Evolutionary conservation across 2,888 invertebrate genomes (phyloP).

Genomic region (Pachymerium ferrugineum): DNA sequence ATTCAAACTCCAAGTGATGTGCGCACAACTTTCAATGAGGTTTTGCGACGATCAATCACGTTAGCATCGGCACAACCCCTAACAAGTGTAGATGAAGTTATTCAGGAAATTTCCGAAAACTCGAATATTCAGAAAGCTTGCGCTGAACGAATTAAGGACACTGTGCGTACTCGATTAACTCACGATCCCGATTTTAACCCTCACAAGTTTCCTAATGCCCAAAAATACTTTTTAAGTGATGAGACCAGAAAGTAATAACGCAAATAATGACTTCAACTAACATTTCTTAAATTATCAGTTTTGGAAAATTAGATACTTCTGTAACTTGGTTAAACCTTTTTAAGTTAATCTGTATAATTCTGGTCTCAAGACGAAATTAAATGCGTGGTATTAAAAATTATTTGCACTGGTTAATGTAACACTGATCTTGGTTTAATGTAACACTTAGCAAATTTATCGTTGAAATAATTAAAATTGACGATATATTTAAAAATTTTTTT

Average conservation of each 20-base stretch:
- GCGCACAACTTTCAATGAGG: constrained; percentile 44
- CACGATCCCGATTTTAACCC: constrained; percentile 49
- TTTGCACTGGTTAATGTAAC: too few relatives aligned
- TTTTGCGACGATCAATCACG: constrained; percentile 51
- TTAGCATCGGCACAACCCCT: constrained; percentile 52
- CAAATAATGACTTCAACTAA: not conserved
- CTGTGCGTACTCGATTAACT: constrained; percentile 51
- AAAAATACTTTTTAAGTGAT: constrained; percentile 42
- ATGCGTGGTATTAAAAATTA: too few relatives aligned
- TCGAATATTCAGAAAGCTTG: constrained; percentile 53
- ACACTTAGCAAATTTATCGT: too few relatives aligned
- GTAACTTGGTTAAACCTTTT: too few relatives aligned
- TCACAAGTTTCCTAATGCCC: constrained; percentile 45
- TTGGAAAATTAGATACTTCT: not conserved
- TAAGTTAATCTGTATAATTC: too few relatives aligned
- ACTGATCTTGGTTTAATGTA: too few relatives aligned
- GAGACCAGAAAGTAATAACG: not conserved
- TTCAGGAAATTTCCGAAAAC: constrained; percentile 52
- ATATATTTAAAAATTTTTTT: too few relatives aligned
- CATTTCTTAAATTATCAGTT: not conserved
- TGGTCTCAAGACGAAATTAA: too few relatives aligned
- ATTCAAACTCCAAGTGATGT: constrained; percentile 41
- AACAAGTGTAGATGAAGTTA: constrained; percentile 51
- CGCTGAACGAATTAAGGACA: constrained; percentile 51
- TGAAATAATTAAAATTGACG: too few relatives aligned